Conservation (phyloP, 2,113 vertebrate species). For the Clinocottus analis region DNA sequence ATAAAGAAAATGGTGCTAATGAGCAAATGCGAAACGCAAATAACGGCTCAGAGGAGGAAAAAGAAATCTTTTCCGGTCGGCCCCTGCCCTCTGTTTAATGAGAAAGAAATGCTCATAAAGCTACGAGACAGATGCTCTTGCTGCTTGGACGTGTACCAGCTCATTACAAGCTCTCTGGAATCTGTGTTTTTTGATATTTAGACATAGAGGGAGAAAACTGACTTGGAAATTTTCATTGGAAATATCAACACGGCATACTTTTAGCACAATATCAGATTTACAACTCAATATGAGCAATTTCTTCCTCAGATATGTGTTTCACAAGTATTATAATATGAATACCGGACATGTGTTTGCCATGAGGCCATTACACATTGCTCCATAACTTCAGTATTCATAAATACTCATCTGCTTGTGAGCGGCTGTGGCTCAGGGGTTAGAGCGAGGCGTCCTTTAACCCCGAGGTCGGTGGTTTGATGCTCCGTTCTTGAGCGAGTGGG, state of each 20-base stretch:
- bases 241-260: not conserved
- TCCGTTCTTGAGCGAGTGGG: too few species aligned
- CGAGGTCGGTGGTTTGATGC: too few species aligned
- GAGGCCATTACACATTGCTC: too few species aligned
- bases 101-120: slow-evolving; percentile 68
- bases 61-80: slow-evolving; percentile 23
- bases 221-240: slow-evolving; percentile 23
- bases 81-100: slow-evolving; percentile 70
- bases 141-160: slow-evolving; percentile 56
- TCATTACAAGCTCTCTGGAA: slow-evolving; percentile 58
- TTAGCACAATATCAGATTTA: slow-evolving; percentile 7
- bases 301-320: not conserved
- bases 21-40: slow-evolving; percentile 48
- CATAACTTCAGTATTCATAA: too few species aligned
- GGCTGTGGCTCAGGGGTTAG: too few species aligned
- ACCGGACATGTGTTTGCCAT: not conserved
- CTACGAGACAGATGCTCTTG: slow-evolving; percentile 50
- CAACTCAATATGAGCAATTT: not conserved
- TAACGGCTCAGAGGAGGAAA: not conserved
- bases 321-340: not conserved
- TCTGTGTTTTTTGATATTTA: slow-evolving; percentile 10
- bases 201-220: not conserved
- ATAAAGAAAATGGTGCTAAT: slow-evolving; percentile 69
- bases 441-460: too few species aligned
- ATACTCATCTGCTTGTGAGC: too few species aligned